These are phyloP conservation scores for Phoxinus dragarum DNA, from an alignment of 2,797 vertebrate genomes.

Conservation along the genomic window DNA sequence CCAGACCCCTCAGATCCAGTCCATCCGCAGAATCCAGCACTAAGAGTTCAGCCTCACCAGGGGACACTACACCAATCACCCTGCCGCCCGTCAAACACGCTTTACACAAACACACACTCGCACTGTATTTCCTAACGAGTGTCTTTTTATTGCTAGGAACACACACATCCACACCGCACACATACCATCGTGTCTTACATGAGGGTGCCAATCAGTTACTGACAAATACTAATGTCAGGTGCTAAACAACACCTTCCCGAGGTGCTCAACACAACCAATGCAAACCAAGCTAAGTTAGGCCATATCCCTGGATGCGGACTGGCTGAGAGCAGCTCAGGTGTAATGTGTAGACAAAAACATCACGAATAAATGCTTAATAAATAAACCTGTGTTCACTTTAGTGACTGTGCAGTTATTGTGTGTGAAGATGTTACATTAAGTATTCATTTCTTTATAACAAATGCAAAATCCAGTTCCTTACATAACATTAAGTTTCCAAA, in stretches of 20 bases:
- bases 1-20: slow-evolving; percentile 86
- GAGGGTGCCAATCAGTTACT: slow-evolving; percentile 30
- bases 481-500: neutral
- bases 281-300: slow-evolving; percentile 18
- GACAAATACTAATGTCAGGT: slow-evolving; percentile 44
- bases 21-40: slow-evolving; percentile 85
- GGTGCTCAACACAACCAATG: slow-evolving; percentile 42
- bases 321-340: slow-evolving; percentile 53
- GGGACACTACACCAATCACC: slow-evolving; percentile 55
- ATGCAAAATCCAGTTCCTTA: neutral
- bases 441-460: neutral
- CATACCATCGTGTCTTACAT: slow-evolving; percentile 42
- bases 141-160: slow-evolving; percentile 46
- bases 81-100: slow-evolving; percentile 52
- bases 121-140: slow-evolving; percentile 40
- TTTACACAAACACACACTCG: slow-evolving; percentile 32
- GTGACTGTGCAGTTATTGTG: slow-evolving; percentile 48
- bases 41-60: slow-evolving; percentile 66
- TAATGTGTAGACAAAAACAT: slow-evolving; percentile 42
- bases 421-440: neutral
- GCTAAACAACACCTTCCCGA: slow-evolving; percentile 41
- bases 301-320: slow-evolving; percentile 25
- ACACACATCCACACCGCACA: slow-evolving; percentile 3
- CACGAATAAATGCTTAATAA: slow-evolving; percentile 58
- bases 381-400: slow-evolving; percentile 54